phyloP scores from a whole-genome alignment of 2,113 vertebrate species.

The Guaruba guarouba region DNA sequence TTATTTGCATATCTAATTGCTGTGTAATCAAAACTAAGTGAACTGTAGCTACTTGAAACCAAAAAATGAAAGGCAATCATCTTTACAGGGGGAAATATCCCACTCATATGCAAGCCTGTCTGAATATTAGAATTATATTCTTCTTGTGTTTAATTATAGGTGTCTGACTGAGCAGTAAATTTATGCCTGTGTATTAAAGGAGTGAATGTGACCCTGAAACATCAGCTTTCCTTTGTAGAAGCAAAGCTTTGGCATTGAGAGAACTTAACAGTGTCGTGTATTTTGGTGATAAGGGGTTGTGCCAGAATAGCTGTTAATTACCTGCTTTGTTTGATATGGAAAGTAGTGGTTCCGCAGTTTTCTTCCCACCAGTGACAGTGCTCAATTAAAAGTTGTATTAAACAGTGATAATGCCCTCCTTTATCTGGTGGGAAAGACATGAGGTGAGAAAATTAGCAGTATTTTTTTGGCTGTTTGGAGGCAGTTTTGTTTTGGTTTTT shows the following conservation, averaged over 20 bases:
- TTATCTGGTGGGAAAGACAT: slow-evolving; percentile 48
- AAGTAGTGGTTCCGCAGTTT: slow-evolving; percentile 65
- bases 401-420: slow-evolving; percentile 55
- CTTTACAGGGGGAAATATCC: slow-evolving; percentile 61
- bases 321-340: slow-evolving; percentile 77
- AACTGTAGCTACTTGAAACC: slow-evolving; percentile 79
- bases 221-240: slow-evolving; percentile 69
- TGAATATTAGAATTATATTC: slow-evolving; percentile 75
- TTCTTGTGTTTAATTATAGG: slow-evolving; percentile 79
- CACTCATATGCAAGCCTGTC: slow-evolving; percentile 47
- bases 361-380: slow-evolving; percentile 64
- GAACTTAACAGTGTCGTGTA: slow-evolving; percentile 72
- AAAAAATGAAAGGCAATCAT: slow-evolving; percentile 79
- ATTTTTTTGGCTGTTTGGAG: slow-evolving; percentile 26
- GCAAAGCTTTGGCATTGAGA: slow-evolving; percentile 61
- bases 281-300: slow-evolving; percentile 76
- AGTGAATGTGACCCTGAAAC: slow-evolving; percentile 78
- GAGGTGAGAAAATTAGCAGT: slow-evolving; percentile 56
- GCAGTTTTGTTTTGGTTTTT: neutral
- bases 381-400: slow-evolving; percentile 73
- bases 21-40: slow-evolving; percentile 81
- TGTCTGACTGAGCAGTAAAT: slow-evolving; percentile 76
- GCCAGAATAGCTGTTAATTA: slow-evolving; percentile 78
- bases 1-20: slow-evolving; percentile 82
- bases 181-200: slow-evolving; percentile 70